phyloP scores from a whole-genome alignment of 2,113 vertebrate species.

The Melanerpes aurifrons region DNA sequence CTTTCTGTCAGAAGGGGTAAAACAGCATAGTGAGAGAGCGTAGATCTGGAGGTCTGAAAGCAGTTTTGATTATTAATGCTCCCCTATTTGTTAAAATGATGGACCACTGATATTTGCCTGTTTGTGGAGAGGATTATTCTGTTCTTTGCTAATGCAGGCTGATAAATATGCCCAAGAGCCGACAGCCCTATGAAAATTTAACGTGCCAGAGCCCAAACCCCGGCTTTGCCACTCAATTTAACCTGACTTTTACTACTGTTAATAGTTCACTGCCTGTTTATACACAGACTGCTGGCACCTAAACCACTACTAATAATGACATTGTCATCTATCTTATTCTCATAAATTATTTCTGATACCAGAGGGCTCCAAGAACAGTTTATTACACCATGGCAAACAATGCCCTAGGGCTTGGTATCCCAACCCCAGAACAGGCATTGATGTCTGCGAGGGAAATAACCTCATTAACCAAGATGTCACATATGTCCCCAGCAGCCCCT shows the following conservation, averaged over 20 bases:
- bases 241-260: not conserved
- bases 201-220: slow-evolving; percentile 17
- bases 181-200: slow-evolving; percentile 47
- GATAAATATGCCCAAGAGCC: slow-evolving; percentile 49
- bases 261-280: slow-evolving; percentile 38
- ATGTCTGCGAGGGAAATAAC: not conserved
- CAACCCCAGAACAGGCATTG: not conserved
- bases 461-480: not conserved
- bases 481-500: fast-evolving
- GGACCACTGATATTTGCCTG: slow-evolving; percentile 5
- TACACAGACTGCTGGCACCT: slow-evolving; percentile 12
- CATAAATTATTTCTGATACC: not conserved
- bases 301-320: slow-evolving; percentile 24
- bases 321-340: slow-evolving; percentile 7
- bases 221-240: slow-evolving; percentile 50
- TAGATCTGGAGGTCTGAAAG: not conserved
- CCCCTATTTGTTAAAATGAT: slow-evolving; percentile 11
- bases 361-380: not conserved
- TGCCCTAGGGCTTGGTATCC: not conserved
- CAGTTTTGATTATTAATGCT: slow-evolving; percentile 25
- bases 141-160: slow-evolving; percentile 21
- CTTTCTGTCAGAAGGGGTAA: not conserved
- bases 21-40: not conserved
- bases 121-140: slow-evolving; percentile 24
- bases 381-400: not conserved